Conservation (phyloP, 2,113 vertebrate genomes). For the Burhinus oedicnemus region DNA sequence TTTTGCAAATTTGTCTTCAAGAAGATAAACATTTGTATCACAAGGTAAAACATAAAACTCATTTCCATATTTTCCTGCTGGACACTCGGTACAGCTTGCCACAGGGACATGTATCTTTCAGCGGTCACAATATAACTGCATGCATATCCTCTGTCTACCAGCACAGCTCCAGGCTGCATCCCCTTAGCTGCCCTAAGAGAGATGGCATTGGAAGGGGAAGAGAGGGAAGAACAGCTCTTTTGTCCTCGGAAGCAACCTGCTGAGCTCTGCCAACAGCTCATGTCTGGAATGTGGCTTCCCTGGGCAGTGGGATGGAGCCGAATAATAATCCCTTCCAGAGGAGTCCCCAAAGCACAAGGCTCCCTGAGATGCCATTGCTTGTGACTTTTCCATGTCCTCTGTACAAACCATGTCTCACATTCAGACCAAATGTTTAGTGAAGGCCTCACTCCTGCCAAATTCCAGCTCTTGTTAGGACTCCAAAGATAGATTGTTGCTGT, state of each 20-base stretch:
- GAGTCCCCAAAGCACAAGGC: not conserved
- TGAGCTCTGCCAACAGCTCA: not conserved
- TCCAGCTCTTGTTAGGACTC: not conserved
- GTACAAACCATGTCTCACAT: not conserved
- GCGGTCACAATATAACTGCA: not conserved
- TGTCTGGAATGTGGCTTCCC: not conserved
- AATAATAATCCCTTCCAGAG: not conserved
- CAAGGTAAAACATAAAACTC: not conserved
- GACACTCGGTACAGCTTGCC: not conserved
- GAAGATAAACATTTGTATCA: not conserved
- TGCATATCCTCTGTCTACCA: not conserved
- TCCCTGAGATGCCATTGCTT: not conserved
- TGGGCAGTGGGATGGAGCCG: not conserved
- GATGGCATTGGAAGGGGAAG: not conserved
- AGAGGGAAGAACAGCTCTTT: not conserved
- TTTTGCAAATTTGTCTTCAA: not conserved
- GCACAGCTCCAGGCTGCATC: not conserved
- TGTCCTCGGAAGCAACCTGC: not conserved
- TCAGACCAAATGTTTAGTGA: not conserved
- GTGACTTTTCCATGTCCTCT: not conserved
- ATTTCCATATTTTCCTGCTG: not conserved
- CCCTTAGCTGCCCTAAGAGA: not conserved
- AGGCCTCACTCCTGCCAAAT: slow-evolving; percentile 8
- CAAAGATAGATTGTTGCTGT: not conserved
- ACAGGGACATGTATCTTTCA: not conserved